Conservation (phyloP, 2,113 vertebrate genomes). For the Mobula hypostoma region DNA sequence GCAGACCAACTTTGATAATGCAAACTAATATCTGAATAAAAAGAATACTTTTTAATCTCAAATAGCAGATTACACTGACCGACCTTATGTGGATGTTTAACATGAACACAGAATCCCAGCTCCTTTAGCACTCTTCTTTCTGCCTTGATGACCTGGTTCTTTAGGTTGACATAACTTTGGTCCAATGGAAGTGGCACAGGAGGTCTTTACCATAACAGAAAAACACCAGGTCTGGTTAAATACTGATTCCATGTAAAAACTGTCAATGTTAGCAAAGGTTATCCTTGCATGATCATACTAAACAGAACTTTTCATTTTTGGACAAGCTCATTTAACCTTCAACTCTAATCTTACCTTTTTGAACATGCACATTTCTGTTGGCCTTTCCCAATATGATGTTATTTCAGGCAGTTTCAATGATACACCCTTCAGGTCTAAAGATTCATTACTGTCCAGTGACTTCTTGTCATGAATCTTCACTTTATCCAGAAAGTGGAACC, state of each 20-base stretch:
- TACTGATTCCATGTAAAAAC: no score
- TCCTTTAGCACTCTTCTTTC: slow-evolving; percentile 76
- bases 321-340: neutral
- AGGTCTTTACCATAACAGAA: slow-evolving; percentile 21
- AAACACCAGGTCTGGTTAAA: neutral
- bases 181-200: slow-evolving; percentile 66
- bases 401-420: neutral
- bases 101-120: slow-evolving; percentile 77
- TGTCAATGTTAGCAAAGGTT: neutral
- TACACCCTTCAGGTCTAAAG: neutral
- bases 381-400: neutral
- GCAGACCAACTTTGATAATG: neutral
- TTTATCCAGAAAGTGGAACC: no score
- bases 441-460: no score
- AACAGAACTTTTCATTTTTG: neutral
- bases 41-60: neutral
- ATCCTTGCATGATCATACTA: neutral
- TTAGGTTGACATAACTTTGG: slow-evolving; percentile 70
- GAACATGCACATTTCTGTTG: no score
- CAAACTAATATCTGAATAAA: neutral
- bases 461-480: no score
- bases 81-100: slow-evolving; percentile 83
- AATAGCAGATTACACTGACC: slow-evolving; percentile 43
- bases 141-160: slow-evolving; percentile 76
- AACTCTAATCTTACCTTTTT: neutral